Conservation (phyloP, 2,797 vertebrate species). For the Poliocrania exsul region DNA sequence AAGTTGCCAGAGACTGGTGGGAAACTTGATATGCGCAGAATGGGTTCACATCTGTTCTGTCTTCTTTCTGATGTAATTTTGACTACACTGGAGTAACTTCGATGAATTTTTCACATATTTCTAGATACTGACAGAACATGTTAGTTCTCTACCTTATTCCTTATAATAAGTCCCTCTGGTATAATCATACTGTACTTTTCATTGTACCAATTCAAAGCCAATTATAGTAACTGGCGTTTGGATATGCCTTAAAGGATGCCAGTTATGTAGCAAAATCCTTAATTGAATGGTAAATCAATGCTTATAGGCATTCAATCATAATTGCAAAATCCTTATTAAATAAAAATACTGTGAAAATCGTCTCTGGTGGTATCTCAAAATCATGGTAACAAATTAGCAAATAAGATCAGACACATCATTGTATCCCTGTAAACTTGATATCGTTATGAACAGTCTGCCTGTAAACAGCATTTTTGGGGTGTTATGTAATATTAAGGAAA, state of each 20-base stretch:
- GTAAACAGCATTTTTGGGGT: background rate
- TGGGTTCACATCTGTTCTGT: slow-evolving; percentile 21
- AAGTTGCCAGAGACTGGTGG: background rate
- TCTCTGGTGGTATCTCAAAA: background rate
- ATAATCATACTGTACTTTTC: background rate
- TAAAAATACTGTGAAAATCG: background rate
- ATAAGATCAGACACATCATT: background rate
- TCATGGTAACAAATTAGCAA: background rate
- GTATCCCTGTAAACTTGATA: background rate
- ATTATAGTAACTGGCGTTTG: background rate
- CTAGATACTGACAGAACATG: background rate
- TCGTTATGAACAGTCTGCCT: background rate
- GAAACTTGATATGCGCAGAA: background rate
- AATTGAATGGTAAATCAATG: background rate
- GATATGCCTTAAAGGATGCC: background rate
- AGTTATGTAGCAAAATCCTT: background rate
- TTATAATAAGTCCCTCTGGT: background rate
- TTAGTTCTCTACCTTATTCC: background rate
- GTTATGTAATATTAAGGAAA: background rate
- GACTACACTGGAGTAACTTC: background rate
- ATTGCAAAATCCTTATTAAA: background rate
- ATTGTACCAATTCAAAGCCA: background rate
- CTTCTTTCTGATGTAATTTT: slow-evolving; percentile 15
- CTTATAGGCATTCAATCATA: background rate
- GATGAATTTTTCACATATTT: background rate